Conservation (phyloP, 1,140 invertebrate species). For the Cryptotermes secundus region DNA sequence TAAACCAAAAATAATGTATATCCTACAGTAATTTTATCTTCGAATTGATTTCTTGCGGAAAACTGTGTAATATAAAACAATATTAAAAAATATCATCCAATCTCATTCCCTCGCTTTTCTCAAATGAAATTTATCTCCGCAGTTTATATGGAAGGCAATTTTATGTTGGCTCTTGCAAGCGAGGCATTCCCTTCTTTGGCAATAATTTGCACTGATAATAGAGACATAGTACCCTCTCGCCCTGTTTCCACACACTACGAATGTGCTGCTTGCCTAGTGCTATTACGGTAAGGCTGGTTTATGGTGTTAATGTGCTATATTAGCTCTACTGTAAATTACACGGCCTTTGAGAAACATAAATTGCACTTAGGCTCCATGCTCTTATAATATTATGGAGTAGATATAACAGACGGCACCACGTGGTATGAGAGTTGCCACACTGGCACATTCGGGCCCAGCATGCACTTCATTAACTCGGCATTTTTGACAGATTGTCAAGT, state of each 20-base stretch:
- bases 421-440: no score
- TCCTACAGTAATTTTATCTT: no score
- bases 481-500: not conserved
- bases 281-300: slow-evolving; percentile 50
- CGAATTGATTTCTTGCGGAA: no score
- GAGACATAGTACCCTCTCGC: slow-evolving; percentile 50
- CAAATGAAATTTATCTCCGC: no score
- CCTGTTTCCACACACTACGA: slow-evolving; percentile 39
- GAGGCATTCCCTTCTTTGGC: slow-evolving; percentile 21
- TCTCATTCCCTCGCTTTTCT: no score
- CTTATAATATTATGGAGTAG: no score
- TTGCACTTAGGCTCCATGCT: slow-evolving; percentile 2
- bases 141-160: slow-evolving; percentile 47
- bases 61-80: no score
- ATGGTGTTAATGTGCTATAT: slow-evolving; percentile 51
- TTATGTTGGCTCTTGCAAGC: slow-evolving; percentile 37
- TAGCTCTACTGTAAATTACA: slow-evolving; percentile 44
- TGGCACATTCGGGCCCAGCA: no score
- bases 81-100: no score
- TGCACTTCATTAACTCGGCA: not conserved
- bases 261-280: slow-evolving; percentile 42
- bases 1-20: no score
- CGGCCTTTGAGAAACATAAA: slow-evolving; percentile 34
- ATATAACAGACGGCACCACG: no score
- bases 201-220: slow-evolving; percentile 48